Conservation (phyloP, 2,113 vertebrate species). For the Pelecanus crispus region DNA sequence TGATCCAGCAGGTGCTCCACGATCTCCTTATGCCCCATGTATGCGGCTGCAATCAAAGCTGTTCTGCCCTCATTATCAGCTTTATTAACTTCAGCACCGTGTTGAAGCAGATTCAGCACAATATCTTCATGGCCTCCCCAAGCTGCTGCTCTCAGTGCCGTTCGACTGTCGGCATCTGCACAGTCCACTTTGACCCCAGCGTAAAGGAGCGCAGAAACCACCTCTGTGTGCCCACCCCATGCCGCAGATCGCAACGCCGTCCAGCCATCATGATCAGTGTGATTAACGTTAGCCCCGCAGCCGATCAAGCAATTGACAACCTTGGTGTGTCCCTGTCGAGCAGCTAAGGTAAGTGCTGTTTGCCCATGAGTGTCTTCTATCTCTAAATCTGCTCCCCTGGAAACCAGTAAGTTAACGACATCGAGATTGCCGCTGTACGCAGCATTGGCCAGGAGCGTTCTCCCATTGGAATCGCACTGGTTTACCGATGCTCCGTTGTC, state of each 20-base stretch:
- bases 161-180: conserved; percentile 91
- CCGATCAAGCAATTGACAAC: conserved; percentile 95
- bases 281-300: conserved; percentile 91
- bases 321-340: conserved; percentile 95
- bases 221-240: conserved; percentile 96
- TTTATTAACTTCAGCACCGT: conserved; percentile 95
- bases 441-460: conserved; percentile 89
- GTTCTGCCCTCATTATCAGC: conserved; percentile 96
- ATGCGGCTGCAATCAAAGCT: conserved; percentile 92
- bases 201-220: conserved; percentile 93
- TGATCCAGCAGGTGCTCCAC: conserved; percentile 95
- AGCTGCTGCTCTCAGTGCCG: conserved; percentile 90
- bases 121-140: conserved; percentile 99
- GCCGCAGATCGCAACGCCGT: conserved; percentile 92
- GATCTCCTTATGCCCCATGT: conserved; percentile 97
- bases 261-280: conserved; percentile 96
- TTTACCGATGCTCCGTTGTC: conserved; percentile 94
- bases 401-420: conserved; percentile 91
- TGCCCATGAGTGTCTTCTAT: conserved; percentile 90
- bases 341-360: conserved; percentile 92
- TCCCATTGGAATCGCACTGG: conserved; percentile 88
- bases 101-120: conserved; percentile 92
- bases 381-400: conserved; percentile 89
- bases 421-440: conserved; percentile 94
- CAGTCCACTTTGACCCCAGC: conserved; percentile 96